Evolutionary conservation across 2,797 vertebrate genomes (phyloP), one percentile per base, ranked within the genome.

Genomic region (Myripristis murdjan): DNA sequence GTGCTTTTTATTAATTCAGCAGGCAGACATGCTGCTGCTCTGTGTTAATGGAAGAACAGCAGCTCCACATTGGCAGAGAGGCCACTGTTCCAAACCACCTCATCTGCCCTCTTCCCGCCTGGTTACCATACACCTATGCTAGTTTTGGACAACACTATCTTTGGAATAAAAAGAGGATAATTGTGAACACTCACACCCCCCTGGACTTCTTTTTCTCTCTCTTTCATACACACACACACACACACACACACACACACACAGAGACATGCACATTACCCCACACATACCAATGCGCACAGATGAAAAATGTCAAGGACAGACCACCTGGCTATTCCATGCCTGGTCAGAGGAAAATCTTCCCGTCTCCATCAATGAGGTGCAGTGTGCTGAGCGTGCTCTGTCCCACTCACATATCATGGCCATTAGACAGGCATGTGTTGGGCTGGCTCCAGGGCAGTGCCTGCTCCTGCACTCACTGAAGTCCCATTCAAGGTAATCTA

Each of bases 381-480:
- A 92, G 89, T 93, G 92, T 93, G 85, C 83, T 39, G 79, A 77
- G 83, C 49, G 73, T 53, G 61, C 82, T 75, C 80, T 81, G 85
- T 85, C 85, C 85, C 88, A 73, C 92, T 91, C 87, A 85, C 88
- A 84, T 91, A 91, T 93, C 92, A 88, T 66, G 64, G 78, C 90
- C 85, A 92, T 92, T 92, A 93, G 84, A 91, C 87, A 92, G 91
- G 91, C 89, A 93, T 92, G 91, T 84, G 85, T 48, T 89, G 89
- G 91, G 79, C 80, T 1, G 26, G 49, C 71, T 89, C 85, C 89
- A 86, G 87, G 72, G 83, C 87, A 77, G 73, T 39, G 78, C 79
- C 82, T 75, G 81, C 69, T 54, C 77, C 80, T 63, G 49, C 39
- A 12, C 81, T 83, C 77, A 81, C 83, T 88, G 65, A 84, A 86